Evolutionary conservation across 2,888 invertebrate genomes (phyloP), one percentile per base, ranked within the genome.

Genomic region (Perizoma affinitatum): DNA sequence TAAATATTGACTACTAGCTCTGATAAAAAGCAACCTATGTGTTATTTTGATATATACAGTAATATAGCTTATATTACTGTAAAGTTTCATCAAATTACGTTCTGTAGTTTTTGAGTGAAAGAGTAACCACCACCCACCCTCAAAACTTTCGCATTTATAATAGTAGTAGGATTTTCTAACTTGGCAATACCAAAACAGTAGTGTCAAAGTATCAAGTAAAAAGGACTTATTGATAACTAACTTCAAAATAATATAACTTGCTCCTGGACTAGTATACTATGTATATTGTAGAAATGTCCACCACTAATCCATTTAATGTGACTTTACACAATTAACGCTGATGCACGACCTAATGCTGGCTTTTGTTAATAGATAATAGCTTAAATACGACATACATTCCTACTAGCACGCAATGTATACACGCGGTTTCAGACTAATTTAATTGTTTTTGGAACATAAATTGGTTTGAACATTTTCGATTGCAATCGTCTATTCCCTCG

Each of bases 231-330:
- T 42, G 42, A n/a, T 5, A 1, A 42, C n/a, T 38, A 4, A 33
- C 8, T 40, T 54, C 22, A 40, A 5, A 46, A 22, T 6, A 10
- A 0, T 33, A 45, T 45, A 10, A 38, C 49, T 47, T n/a, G 41
- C 45, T 45, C 49, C 11, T 41, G 10, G 11, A 38, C 50, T 34
- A 6, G 33, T 8, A 4, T 7, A 58, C 58, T 61, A 54, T 58
- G 53, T 58, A 50, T 59, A 47, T 56, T 58, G 44, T 58, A 52
- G 45, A 49, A 58, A 58, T 58, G 56, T 66, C 76, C 75, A 79
- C 85, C 79, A 74, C 86, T 87, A 89, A 90, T 90, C 90, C 88
- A 90, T 90, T 90, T 89, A 84, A 82, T 82, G 79, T 75, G 81
- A 86, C 84, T 86, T 85, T 82, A 76, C 78, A 89, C 87, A 87